A percentile compares a stretch with the other conserved stretches of the same genome.
Conservation (phyloP, 2,113 vertebrate genomes). For the Mirounga angustirostris region DNA sequence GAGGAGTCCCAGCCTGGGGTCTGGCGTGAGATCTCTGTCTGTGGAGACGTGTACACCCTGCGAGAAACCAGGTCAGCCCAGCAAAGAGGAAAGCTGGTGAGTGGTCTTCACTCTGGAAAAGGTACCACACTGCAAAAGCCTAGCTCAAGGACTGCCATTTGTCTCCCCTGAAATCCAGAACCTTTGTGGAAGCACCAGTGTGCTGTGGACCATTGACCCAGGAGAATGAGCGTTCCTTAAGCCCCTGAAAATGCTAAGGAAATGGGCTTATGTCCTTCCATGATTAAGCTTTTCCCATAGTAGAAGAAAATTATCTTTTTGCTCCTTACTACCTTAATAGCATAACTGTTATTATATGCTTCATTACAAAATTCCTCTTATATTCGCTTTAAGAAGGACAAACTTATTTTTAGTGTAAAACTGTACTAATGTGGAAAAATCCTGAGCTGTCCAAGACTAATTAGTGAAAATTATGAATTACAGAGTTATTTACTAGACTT, state of each 20-base stretch:
- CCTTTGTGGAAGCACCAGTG: fast-evolving
- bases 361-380: not conserved
- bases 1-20: slow-evolving; percentile 97
- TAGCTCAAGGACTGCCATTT: not conserved
- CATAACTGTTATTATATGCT: not conserved
- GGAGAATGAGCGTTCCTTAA: not conserved
- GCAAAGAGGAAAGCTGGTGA: slow-evolving; percentile 96
- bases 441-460: not conserved
- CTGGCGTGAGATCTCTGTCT: slow-evolving; percentile 98
- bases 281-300: not conserved
- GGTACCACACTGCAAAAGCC: not conserved
- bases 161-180: not conserved
- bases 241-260: not conserved
- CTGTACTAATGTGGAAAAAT: slow-evolving; percentile 43
- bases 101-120: slow-evolving; percentile 52
- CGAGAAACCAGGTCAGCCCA: slow-evolving; percentile 98
- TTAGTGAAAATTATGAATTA: slow-evolving; percentile 41
- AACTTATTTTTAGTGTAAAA: not conserved
- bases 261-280: not conserved
- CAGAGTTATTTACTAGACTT: slow-evolving; percentile 47
- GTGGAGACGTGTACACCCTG: slow-evolving; percentile 97
- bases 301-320: not conserved
- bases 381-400: not conserved
- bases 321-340: not conserved
- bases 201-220: not conserved